Percentiles rank a stretch among this genome's conserved stretches.
These are phyloP conservation scores for Apostichopus californicus DNA, from an alignment of 35 echinoderm and acorn worm genomes.

Conservation along the genomic window DNA sequence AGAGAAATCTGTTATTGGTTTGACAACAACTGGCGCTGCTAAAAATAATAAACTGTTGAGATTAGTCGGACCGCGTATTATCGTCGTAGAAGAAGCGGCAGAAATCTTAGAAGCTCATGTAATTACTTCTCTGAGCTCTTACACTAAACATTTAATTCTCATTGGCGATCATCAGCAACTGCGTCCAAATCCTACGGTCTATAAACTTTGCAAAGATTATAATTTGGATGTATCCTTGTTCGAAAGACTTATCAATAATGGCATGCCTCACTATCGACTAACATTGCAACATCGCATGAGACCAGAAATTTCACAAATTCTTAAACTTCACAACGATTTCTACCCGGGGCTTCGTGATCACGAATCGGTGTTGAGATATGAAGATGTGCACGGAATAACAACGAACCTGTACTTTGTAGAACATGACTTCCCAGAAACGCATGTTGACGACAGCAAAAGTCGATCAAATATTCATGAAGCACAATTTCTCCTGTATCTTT, in stretches of 20 bases:
- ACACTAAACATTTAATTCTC: constrained; percentile 83
- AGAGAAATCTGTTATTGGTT: constrained; percentile 72
- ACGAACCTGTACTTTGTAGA: constrained; percentile 86
- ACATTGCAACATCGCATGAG: constrained; percentile 87
- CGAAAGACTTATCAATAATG: constrained; percentile 88
- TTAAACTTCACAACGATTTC: constrained; percentile 57
- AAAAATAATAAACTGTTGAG: constrained; percentile 60
- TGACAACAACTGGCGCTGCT: constrained; percentile 79
- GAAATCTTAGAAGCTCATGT: constrained; percentile 92
- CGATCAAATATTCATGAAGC: constrained; percentile 81
- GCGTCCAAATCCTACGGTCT: constrained; percentile 87
- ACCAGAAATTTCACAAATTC: constrained; percentile 77
- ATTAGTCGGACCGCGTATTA: constrained; percentile 60
- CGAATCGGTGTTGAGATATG: constrained; percentile 57
- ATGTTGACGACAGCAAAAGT: constrained; percentile 61
- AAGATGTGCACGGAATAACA: constrained; percentile 56
- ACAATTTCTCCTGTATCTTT: constrained; percentile 63
- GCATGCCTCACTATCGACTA: constrained; percentile 62
- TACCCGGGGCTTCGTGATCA: constrained; percentile 65
- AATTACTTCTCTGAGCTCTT: constrained; percentile 55
- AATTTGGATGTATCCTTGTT: constrained; percentile 86
- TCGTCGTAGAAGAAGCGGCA: constrained; percentile 93
- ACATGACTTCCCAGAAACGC: constrained; percentile 62
- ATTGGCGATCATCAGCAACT: constrained; percentile 97
- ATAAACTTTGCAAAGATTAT: constrained; percentile 71